Evolutionary conservation across 2,797 vertebrate genomes (phyloP).

Genomic region (Onychomys torridus): DNA sequence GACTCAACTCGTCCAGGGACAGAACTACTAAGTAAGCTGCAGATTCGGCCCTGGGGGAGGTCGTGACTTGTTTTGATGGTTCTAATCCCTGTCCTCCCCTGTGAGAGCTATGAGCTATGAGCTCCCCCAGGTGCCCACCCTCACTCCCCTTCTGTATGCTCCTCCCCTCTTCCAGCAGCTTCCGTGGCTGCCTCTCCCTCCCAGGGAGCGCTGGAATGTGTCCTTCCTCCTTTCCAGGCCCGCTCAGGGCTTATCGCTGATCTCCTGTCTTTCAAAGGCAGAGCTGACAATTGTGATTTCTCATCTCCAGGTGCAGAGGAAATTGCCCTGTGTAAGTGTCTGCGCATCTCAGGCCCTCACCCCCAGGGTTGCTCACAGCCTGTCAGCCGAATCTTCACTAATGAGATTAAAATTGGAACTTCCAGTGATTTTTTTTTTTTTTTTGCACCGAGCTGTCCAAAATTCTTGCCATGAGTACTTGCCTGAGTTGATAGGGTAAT

Average conservation of each 20-base stretch:
- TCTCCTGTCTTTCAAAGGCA: constrained; percentile 75
- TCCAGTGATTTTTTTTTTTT: background rate
- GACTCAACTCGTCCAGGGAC: background rate
- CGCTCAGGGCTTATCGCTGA: constrained; percentile 59
- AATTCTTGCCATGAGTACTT: constrained; percentile 71
- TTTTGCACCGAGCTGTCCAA: constrained; percentile 36
- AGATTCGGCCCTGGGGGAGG: background rate
- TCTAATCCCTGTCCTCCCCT: background rate
- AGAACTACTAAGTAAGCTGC: background rate
- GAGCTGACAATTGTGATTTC: constrained; percentile 77
- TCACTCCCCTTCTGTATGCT: background rate
- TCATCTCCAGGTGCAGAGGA: constrained; percentile 82
- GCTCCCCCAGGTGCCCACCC: background rate
- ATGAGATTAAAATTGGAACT: constrained; percentile 79
- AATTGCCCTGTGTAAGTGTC: constrained; percentile 75
- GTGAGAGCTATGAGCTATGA: background rate
- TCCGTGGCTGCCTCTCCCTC: background rate
- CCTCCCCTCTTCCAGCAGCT: background rate
- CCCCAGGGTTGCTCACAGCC: constrained; percentile 11
- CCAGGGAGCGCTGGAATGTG: constrained; percentile 51
- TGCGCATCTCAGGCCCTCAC: background rate
- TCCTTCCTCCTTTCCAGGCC: background rate
- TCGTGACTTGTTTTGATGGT: background rate
- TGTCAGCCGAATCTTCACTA: constrained; percentile 74
- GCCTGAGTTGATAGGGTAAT: constrained; percentile 44